These are phyloP conservation scores for Sylvilagus bachmani DNA, from an alignment of 2,113 vertebrate genomes.

Conservation along the genomic window DNA sequence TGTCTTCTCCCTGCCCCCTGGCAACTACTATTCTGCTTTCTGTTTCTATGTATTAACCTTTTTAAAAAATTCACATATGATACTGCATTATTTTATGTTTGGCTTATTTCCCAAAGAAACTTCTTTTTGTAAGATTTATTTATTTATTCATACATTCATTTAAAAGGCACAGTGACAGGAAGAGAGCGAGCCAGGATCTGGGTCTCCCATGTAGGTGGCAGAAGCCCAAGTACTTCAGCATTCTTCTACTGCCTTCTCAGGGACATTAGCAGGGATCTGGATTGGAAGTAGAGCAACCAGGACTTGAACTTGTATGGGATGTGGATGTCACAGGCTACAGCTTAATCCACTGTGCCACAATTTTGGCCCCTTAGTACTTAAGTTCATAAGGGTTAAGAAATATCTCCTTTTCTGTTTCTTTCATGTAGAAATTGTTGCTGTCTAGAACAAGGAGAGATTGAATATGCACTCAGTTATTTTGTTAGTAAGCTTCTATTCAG, in stretches of 20 bases:
- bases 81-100: neutral
- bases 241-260: too few relatives aligned
- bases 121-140: neutral
- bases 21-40: neutral
- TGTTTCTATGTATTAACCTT: neutral
- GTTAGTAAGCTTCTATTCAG: slow-evolving; percentile 12
- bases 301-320: too few relatives aligned
- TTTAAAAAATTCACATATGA: neutral
- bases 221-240: too few relatives aligned
- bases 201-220: too few relatives aligned
- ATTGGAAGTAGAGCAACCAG: too few relatives aligned
- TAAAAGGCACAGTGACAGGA: neutral
- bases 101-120: slow-evolving; percentile 3
- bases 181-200: too few relatives aligned
- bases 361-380: neutral
- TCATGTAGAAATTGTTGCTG: neutral
- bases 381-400: slow-evolving; percentile 3
- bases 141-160: neutral
- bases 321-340: too few relatives aligned
- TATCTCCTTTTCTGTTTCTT: slow-evolving; percentile 19
- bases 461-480: neutral
- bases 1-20: neutral
- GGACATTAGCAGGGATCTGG: too few relatives aligned
- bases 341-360: neutral
- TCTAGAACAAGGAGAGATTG: neutral